Evolutionary conservation across 2,888 invertebrate species (phyloP), one percentile per base, ranked within the genome.

Genomic region (Netelia melanura): DNA sequence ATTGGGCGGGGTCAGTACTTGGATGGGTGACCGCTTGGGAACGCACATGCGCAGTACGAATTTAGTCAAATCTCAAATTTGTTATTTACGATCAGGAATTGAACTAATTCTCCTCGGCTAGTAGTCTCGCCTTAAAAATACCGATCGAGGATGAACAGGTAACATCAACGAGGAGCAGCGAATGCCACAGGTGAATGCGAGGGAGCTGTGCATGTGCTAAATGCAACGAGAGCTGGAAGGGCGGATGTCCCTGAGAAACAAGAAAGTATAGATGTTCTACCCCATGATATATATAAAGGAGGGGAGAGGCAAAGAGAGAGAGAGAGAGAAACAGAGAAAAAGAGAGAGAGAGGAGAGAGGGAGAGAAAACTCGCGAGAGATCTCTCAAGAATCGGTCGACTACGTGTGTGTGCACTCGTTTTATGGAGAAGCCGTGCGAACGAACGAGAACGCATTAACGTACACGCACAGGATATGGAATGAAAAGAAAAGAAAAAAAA

Each of bases 201-300:
- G 67, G 25, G 68, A 67, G 77, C 44, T 65, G 56, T 58, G 79
- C 64, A 25, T 64, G 70, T 44, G 67, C 48, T 54, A n/a, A 25
- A 58, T 44, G 52, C 65, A 25, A 48, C 64, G 25, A 11, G 74
- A 30, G 3, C 30, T 48, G 74, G 67, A 78, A 83, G 78, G 78
- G 81, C 74, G 80, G 72, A 86, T 87, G 84, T 85, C 85, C 85
- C 79, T 87, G 84, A 85, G 84, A 85, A 87, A 87, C 76, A 79
- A 85, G 85, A 85, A 77, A 84, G 85, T 81, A 80, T 70, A 78
- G 76, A 30, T 30, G 30, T 23, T 21, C 44, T 17, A 3, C 2
- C 44, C 2, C 9, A 17, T 62, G 71, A 52, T 67, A 68, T 71
- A 64, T 23, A 52, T 56, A 56, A 30, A 6, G n/a, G 56, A 65